phyloP scores from a whole-genome alignment of 2,113 vertebrate species.

The Plecturocebus donacophilus region DNA sequence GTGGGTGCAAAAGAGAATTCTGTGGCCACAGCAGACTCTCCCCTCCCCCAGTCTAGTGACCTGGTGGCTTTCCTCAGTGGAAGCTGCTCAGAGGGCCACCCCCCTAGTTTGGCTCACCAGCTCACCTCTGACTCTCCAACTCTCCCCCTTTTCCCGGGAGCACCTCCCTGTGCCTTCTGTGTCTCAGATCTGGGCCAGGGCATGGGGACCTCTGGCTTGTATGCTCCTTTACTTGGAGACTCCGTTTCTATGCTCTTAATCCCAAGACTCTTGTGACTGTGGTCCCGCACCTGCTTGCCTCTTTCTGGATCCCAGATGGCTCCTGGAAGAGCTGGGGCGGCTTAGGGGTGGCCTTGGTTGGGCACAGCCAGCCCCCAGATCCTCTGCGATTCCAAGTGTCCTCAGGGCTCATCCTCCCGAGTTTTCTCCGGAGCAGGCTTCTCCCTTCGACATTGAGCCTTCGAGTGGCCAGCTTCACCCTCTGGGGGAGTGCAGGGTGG shows the following conservation, averaged over 20 bases:
- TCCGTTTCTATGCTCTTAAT: neutral
- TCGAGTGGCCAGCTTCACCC: constrained; percentile 86
- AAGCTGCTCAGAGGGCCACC: neutral
- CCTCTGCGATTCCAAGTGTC: neutral
- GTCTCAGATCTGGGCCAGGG: neutral
- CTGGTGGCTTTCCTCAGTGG: neutral
- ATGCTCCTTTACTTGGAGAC: neutral
- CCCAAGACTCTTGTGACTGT: neutral
- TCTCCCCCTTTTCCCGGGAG: neutral
- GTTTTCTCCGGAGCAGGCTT: constrained; percentile 74
- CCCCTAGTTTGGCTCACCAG: no score
- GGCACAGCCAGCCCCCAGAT: neutral
- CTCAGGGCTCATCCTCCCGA: neutral
- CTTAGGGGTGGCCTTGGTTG: neutral
- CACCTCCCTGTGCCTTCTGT: neutral
- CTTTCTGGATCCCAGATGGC: neutral
- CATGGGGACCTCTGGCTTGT: neutral
- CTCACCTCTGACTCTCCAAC: neutral
- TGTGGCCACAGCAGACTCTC: neutral
- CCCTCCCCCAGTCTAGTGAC: neutral
- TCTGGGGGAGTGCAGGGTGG: constrained; percentile 83
- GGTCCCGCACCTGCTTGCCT: neutral
- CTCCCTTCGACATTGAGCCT: constrained; percentile 88
- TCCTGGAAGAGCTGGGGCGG: neutral
- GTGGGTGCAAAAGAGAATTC: no score